Evolutionary conservation across 2,797 vertebrate species (phyloP).

Genomic region (Mus spretus): DNA sequence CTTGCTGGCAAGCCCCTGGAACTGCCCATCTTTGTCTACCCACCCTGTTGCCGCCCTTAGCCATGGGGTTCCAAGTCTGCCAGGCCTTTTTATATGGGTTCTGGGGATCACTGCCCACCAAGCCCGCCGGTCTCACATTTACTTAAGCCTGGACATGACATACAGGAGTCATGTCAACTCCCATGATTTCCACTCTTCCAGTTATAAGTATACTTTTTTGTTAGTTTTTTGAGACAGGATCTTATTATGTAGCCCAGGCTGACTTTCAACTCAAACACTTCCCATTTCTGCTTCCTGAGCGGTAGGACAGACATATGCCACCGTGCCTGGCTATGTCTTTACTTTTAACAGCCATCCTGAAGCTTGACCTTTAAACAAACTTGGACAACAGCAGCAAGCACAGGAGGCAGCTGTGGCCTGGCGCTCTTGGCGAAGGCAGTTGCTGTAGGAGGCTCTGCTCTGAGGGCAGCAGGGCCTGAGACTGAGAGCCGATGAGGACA

Average conservation of each 20-base stretch:
- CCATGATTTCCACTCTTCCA: slow-evolving; percentile 49
- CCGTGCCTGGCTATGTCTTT: background rate
- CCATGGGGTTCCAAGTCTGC: too few relatives aligned
- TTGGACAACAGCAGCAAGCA: background rate
- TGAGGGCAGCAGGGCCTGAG: background rate
- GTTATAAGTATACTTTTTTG: background rate
- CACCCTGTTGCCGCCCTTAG: background rate
- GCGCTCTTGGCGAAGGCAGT: background rate
- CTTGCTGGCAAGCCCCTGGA: background rate
- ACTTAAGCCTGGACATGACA: background rate
- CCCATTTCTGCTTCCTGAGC: background rate
- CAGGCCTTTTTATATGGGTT: background rate
- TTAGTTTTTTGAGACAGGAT: background rate
- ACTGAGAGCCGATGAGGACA: accelerated
- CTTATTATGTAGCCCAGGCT: background rate
- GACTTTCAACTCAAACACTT: background rate
- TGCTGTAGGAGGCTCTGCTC: background rate
- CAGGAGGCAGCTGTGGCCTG: slow-evolving; percentile 5
- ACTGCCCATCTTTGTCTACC: background rate
- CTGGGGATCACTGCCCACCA: background rate
- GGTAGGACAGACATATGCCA: background rate
- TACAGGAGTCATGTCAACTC: background rate
- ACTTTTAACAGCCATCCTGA: slow-evolving; percentile 13
- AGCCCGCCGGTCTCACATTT: background rate
- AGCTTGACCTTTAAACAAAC: slow-evolving; percentile 24